Evolutionary conservation across 2,888 invertebrate genomes (phyloP).

Genomic region (Agrochola litura): DNA sequence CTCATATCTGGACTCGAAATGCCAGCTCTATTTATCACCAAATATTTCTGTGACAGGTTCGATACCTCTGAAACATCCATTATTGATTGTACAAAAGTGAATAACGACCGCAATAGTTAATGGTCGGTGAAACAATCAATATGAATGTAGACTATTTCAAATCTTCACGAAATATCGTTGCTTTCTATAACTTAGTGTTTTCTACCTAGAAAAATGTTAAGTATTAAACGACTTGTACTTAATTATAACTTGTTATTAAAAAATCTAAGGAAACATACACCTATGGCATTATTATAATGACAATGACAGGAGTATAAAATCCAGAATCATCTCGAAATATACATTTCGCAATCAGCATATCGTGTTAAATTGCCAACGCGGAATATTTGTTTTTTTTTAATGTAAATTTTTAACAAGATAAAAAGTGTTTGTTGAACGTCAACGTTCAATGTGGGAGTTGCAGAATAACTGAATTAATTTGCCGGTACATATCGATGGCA

Average conservation of each 20-base stretch:
- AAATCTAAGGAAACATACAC: background rate
- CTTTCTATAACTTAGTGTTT: background rate
- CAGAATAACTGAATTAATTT: constrained; percentile 75
- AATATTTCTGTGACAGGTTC: constrained; percentile 46
- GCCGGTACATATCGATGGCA: constrained; percentile 73
- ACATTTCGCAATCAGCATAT: constrained; percentile 72
- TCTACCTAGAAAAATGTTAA: background rate
- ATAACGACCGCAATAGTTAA: constrained; percentile 38
- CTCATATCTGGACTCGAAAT: constrained; percentile 14
- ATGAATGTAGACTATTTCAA: constrained; percentile 23
- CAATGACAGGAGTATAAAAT: constrained; percentile 9
- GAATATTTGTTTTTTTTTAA: constrained; percentile 82
- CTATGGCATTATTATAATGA: constrained; percentile 1
- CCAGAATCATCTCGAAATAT: constrained; percentile 70
- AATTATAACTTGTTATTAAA: background rate
- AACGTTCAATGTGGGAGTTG: constrained; percentile 76
- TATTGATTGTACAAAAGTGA: constrained; percentile 47
- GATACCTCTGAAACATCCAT: constrained; percentile 46
- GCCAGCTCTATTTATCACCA: constrained; percentile 48
- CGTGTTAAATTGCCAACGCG: constrained; percentile 80
- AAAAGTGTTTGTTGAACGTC: constrained; percentile 80
- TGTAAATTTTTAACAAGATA: constrained; percentile 83
- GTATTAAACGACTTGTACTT: background rate
- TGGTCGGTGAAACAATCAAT: constrained; percentile 40
- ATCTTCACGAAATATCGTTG: constrained; percentile 6